Evolutionary conservation across 2,797 vertebrate species (phyloP), one percentile per base, ranked within the genome.

Genomic region (Bothrops alternatus): DNA sequence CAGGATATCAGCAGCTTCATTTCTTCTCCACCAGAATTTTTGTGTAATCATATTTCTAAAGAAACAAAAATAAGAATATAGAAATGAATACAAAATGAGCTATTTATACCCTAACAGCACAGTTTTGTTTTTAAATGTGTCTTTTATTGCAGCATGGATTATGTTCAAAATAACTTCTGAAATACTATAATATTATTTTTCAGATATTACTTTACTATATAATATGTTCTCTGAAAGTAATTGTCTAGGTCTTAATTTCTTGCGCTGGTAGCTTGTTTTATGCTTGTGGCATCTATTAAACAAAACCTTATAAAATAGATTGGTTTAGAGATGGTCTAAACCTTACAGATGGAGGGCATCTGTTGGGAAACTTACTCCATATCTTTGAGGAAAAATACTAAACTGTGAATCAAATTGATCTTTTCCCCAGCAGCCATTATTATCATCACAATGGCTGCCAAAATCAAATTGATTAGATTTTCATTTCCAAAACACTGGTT

Each of bases 151-250:
- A 82, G 73, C 20, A 47, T 82, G 73, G 57, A 23, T 78, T 42
- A 82, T 82, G 73, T 42, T 82, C 85, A 94, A 96, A 96, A 87
- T 89, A 95, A 88, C 65, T 96, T 97, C 91, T 88, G 96, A 96
- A 97, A 96, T 57, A 92, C 85, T 95, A 95, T 96, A 89, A 96
- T 95, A 96, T 94, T 95, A 96, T 96, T 96, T 95, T 90, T 96
- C 93, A 94, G 65, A 42, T 96, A 42, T 93, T 93, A 93, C 93
- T 92, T 95, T 95, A 93, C n/a, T 37, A 16, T 93, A 96, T 95
- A 97, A 96, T 96, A 94, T 95, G 87, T 87, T 92, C 94, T 96
- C 95, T 95, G 94, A 95, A 96, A 96, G 96, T 94, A 96, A 97
- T 96, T 96, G 91, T 86, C 60, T 94, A n/a, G 87, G 78, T 95